These are phyloP conservation scores for Rambutsinella grinnellia DNA, from an alignment of 2,888 invertebrate species.

Conservation along the genomic window DNA sequence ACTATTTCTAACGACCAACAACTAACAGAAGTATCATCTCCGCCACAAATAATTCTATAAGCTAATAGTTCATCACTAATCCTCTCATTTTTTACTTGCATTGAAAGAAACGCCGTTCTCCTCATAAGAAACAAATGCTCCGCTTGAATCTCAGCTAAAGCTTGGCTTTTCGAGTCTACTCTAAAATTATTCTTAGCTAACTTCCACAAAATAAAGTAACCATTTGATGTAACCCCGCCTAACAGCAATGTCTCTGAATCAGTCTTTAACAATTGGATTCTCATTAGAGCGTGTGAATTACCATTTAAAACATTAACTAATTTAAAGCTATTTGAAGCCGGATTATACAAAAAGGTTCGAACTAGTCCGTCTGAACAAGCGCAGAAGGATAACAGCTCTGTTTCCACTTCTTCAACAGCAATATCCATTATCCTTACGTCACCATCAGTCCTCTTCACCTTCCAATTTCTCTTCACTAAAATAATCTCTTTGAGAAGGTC, in stretches of 20 bases:
- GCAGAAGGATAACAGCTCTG: constrained; percentile 40
- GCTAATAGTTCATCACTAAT: background rate
- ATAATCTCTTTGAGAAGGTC: constrained; percentile 37
- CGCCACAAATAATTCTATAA: constrained; percentile 29
- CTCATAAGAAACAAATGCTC: constrained; percentile 17
- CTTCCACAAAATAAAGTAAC: constrained; percentile 48
- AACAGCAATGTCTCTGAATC: constrained; percentile 1
- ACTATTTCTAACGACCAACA: constrained; percentile 13
- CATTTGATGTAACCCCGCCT: constrained; percentile 53
- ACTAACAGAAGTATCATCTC: constrained; percentile 50
- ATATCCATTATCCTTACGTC: constrained; percentile 58
- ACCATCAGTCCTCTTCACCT: constrained; percentile 33
- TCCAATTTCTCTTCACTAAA: constrained; percentile 43
- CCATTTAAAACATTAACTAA: constrained; percentile 37
- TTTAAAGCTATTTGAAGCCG: constrained; percentile 24
- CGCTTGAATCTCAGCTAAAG: constrained; percentile 2
- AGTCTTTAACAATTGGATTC: constrained; percentile 15
- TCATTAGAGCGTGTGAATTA: constrained; percentile 52
- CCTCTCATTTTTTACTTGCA: background rate
- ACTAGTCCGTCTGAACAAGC: constrained; percentile 58
- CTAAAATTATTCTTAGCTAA: constrained; percentile 1
- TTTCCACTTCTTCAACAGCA: constrained; percentile 8
- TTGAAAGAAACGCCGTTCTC: constrained; percentile 45
- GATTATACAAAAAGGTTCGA: constrained; percentile 35
- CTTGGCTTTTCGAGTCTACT: background rate